Evolutionary conservation across 2,113 vertebrate genomes (phyloP).

Genomic region (Alosa alosa): DNA sequence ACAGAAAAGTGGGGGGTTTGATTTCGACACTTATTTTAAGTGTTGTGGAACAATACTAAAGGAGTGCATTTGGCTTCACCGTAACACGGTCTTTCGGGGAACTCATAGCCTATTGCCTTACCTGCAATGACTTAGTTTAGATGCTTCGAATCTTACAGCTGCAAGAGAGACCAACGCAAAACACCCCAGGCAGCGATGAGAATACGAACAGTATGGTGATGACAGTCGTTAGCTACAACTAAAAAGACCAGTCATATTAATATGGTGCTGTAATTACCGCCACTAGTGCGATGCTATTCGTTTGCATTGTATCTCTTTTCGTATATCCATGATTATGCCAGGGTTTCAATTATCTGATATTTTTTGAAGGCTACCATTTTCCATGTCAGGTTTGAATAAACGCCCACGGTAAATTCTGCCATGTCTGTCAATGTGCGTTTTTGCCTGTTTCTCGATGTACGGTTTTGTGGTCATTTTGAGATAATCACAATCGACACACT

Average conservation of each 20-base stretch:
- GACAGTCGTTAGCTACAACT: slow-evolving; percentile 12
- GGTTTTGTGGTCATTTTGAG: background rate
- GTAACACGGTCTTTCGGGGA: background rate
- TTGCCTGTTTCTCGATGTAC: background rate
- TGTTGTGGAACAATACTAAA: background rate
- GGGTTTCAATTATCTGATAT: background rate
- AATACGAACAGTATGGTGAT: background rate
- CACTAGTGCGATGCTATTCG: background rate
- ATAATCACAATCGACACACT: background rate
- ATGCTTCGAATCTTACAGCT: slow-evolving; percentile 54
- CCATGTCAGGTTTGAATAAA: slow-evolving; percentile 1
- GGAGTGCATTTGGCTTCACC: background rate
- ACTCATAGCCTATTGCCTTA: slow-evolving; percentile 31
- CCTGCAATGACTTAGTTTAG: slow-evolving; percentile 54
- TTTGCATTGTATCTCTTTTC: background rate
- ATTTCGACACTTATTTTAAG: background rate
- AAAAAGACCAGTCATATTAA: background rate
- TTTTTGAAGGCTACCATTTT: slow-evolving; percentile 7
- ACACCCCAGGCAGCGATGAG: slow-evolving; percentile 31
- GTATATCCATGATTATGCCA: background rate
- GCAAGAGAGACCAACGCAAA: slow-evolving; percentile 50
- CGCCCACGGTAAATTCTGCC: background rate
- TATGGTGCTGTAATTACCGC: slow-evolving; percentile 1
- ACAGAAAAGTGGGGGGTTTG: background rate
- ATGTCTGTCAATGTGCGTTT: background rate